phyloP scores from a whole-genome alignment of 2,113 vertebrate species.

The Motacilla tschutschensis region DNA sequence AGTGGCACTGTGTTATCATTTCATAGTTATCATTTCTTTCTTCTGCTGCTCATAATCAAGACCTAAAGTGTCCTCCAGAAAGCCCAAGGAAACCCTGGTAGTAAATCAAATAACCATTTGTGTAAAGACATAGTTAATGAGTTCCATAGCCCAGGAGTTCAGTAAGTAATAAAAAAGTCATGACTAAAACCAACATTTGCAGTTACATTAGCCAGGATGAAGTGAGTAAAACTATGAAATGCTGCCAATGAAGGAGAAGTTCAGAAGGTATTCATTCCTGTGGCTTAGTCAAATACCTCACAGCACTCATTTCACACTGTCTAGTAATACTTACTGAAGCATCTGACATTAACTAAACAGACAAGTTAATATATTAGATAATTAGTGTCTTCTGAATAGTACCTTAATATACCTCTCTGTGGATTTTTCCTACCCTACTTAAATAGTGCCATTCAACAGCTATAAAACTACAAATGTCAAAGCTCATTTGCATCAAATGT shows the following conservation, averaged over 20 bases:
- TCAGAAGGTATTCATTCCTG: slow-evolving; percentile 33
- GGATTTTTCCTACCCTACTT: background rate
- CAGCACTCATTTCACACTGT: background rate
- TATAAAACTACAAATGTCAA: background rate
- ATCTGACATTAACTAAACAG: slow-evolving; percentile 27
- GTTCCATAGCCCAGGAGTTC: background rate
- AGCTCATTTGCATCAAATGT: background rate
- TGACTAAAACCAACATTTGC: slow-evolving; percentile 11
- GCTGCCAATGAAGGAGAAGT: background rate
- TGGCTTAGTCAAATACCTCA: slow-evolving; percentile 20
- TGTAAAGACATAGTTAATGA: background rate
- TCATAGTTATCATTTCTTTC: background rate
- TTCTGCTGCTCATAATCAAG: background rate
- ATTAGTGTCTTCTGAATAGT: background rate
- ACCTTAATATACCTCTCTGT: background rate
- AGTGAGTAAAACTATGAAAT: slow-evolving; percentile 40
- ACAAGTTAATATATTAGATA: slow-evolving; percentile 11
- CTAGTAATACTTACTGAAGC: slow-evolving; percentile 22
- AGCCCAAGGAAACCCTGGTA: background rate
- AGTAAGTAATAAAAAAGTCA: background rate
- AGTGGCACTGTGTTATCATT: background rate
- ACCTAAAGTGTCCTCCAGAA: background rate
- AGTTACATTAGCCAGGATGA: slow-evolving; percentile 24
- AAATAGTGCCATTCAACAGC: background rate
- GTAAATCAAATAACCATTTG: background rate